Evolutionary conservation across 30 jellyfish, hydroid and myxozoan genomes (phyloP).

Genomic region (Aurelia coerulea): DNA sequence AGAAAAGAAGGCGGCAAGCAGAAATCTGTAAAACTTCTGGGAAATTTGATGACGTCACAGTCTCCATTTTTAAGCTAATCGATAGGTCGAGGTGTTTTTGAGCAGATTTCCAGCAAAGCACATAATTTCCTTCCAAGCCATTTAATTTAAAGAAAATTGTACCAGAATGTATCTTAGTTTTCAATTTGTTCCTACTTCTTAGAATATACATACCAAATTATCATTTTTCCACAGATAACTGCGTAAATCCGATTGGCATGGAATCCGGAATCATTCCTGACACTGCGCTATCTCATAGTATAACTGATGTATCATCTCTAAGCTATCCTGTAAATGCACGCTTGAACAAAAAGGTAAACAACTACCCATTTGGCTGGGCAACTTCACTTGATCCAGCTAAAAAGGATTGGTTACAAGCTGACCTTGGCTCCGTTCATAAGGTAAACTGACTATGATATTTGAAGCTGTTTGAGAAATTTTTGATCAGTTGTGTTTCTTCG

Average conservation of each 20-base stretch:
- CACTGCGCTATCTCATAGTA: conserved; percentile 64
- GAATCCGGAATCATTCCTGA: conserved; percentile 71
- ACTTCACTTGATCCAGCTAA: conserved; percentile 21
- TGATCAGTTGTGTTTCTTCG: neutral
- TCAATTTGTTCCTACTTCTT: too few relatives aligned
- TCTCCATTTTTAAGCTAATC: too few relatives aligned
- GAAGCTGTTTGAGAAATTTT: neutral
- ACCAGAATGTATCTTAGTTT: too few relatives aligned
- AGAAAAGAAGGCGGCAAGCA: too few relatives aligned
- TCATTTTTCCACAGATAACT: conserved; percentile 41
- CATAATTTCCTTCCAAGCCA: too few relatives aligned
- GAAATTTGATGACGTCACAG: too few relatives aligned
- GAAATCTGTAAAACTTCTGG: too few relatives aligned
- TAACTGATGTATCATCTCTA: neutral
- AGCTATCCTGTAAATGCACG: conserved; percentile 42
- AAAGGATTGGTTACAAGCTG: conserved; percentile 75
- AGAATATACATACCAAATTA: too few relatives aligned
- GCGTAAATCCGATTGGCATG: conserved; percentile 80
- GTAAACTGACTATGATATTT: conserved; percentile 7
- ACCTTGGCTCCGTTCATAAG: conserved; percentile 84
- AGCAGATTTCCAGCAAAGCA: too few relatives aligned
- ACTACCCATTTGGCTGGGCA: conserved; percentile 77
- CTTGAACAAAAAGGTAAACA: conserved; percentile 42
- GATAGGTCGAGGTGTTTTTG: too few relatives aligned
- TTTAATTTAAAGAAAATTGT: too few relatives aligned